Conservation (phyloP, 2,113 vertebrate genomes). For the Corythornis vintsioides region DNA sequence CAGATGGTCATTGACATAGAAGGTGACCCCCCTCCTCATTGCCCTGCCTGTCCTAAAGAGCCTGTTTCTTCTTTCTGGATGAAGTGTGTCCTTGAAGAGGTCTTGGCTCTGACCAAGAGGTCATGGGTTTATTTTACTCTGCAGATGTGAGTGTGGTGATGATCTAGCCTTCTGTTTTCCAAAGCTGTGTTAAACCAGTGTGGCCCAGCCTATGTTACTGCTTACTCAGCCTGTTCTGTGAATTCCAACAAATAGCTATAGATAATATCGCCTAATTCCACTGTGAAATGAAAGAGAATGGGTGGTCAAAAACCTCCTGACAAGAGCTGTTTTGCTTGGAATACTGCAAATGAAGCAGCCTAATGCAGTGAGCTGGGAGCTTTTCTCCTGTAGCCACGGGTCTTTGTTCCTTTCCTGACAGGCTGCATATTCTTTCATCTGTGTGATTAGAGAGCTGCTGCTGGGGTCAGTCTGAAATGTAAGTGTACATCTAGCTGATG, state of each 20-base stretch:
- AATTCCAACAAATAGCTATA: background rate
- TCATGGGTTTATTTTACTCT: background rate
- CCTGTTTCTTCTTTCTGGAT: background rate
- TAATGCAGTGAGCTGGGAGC: background rate
- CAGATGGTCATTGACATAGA: background rate
- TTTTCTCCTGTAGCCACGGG: background rate
- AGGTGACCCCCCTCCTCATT: background rate
- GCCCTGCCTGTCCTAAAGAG: background rate
- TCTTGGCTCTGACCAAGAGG: background rate
- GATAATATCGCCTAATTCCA: constrained; percentile 38
- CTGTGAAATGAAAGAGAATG: constrained; percentile 33
- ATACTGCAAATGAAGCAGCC: constrained; percentile 43
- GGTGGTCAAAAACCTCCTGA: constrained; percentile 37
- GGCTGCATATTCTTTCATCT: constrained; percentile 31
- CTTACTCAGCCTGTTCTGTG: constrained; percentile 41
- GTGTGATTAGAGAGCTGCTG: background rate
- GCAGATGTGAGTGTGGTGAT: background rate
- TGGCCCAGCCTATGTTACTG: background rate
- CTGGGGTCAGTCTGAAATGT: constrained; percentile 26
- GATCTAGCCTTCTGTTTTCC: constrained; percentile 25
- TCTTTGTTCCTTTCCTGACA: constrained; percentile 58
- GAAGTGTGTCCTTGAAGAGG: background rate
- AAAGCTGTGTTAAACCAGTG: constrained; percentile 28
- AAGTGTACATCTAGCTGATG: background rate
- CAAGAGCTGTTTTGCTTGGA: constrained; percentile 8